phyloP scores from a whole-genome alignment of 2,888 invertebrate species.

The Melieria crassipennis region DNA sequence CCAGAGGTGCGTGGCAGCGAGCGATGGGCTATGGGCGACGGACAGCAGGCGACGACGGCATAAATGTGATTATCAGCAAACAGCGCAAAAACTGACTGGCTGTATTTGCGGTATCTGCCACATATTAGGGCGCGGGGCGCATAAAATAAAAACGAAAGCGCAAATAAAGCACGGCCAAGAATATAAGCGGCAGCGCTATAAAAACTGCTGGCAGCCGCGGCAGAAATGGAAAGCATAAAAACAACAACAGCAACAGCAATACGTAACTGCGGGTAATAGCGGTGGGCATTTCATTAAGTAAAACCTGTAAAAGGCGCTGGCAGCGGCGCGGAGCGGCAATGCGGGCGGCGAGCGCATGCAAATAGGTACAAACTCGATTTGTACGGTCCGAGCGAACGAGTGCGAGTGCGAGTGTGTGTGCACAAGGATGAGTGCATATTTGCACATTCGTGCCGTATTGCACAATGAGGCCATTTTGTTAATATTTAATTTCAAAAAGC shows the following conservation, averaged over 20 bases:
- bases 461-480: constrained; percentile 60
- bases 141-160: constrained; percentile 6
- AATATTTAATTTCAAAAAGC: constrained; percentile 53
- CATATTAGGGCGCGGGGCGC: too few relatives aligned
- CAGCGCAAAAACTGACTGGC: background rate
- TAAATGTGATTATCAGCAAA: constrained; percentile 30
- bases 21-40: too few relatives aligned
- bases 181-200: too few relatives aligned
- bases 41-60: too few relatives aligned
- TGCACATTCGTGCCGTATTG: constrained; percentile 12
- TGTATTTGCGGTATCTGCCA: too few relatives aligned
- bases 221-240: background rate
- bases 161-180: background rate
- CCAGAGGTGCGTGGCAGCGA: background rate
- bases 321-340: background rate
- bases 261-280: background rate
- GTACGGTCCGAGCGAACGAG: background rate
- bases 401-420: constrained; percentile 22
- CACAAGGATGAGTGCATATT: constrained; percentile 17
- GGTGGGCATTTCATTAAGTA: background rate
- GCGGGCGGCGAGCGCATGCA: background rate
- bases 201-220: background rate
- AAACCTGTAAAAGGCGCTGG: background rate
- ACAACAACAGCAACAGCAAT: background rate
- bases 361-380: background rate